Base-by-base conservation (phyloP, 1,140 invertebrate species). In the Colletes gigas region DNA sequence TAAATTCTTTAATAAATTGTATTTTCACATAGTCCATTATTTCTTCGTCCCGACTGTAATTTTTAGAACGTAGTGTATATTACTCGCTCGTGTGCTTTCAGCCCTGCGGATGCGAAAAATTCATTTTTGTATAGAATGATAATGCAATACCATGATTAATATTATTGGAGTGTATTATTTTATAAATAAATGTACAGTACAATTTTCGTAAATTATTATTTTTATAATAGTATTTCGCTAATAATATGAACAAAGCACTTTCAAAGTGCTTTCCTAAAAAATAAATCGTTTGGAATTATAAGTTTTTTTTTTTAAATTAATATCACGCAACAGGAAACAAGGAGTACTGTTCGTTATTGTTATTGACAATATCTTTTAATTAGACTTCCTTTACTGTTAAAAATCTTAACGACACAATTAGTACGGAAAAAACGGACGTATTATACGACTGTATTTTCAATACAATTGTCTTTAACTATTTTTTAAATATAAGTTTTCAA, bases 151-250 rank as follows among this genome's bases (percentile, higher is more conserved):
- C 44, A 73, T 69, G 9, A 41, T 75, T 82, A 83, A 76, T 59
- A 85, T 76, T 76, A 68, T 59, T 62, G 69, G 89, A 88, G 71
- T 69, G 85, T 89, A 90, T 88, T 90, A 88, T 90, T 91, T 92
- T 92, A 92, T 92, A 90, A 92, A 92, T 91, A 92, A 89, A 91
- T 92, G 91, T 92, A 91, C 91, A 92, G 90, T 91, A 85, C 82
- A 85, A 91, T 89, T 89, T 82, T 75, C 80, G 69, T 72, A 67
- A 77, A 62, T n/a, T 55, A n/a, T 30, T 39, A 15, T n/a, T 4
- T 62, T 71, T 14, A 15, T 19, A 5, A 30, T n/a, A n/a, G 44
- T 47, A 60, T 39, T 19, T 71, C 3, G 50, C 17, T 57, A 65
- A 14, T 19, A 19, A 9, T 10, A 21, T 10, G 10, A 59, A 4